Evolutionary conservation across 2,888 invertebrate genomes (phyloP).

Genomic region (Lasioglossum malachurum): DNA sequence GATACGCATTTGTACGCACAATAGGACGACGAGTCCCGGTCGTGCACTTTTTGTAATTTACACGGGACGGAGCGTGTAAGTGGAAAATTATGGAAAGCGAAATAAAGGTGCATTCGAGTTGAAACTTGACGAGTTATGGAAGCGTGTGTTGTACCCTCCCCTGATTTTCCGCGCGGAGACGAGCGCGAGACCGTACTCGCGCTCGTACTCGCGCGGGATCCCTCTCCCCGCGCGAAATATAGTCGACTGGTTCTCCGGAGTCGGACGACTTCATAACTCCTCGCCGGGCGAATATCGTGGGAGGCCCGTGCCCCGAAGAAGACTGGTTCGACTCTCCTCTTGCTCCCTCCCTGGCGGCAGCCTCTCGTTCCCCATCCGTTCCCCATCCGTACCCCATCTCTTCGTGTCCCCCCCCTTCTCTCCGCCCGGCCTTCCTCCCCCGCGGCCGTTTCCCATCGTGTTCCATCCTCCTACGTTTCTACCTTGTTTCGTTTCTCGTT

Average conservation of each 20-base stretch:
- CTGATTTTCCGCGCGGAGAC: slow-evolving; percentile 1
- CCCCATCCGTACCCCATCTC: slow-evolving; percentile 2
- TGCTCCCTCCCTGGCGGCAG: slow-evolving; percentile 20
- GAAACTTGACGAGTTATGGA: background rate
- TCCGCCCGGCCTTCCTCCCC: slow-evolving; percentile 10
- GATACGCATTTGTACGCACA: slow-evolving; percentile 70
- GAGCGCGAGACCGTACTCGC: background rate
- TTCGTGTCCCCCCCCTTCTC: slow-evolving; percentile 1
- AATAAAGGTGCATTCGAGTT: slow-evolving; percentile 49
- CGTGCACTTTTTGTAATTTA: slow-evolving; percentile 75
- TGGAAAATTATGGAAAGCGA: slow-evolving; percentile 22
- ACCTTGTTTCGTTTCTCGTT: slow-evolving; percentile 52
- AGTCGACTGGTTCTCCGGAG: slow-evolving; percentile 76
- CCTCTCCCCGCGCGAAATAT: slow-evolving; percentile 72
- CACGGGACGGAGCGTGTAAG: slow-evolving; percentile 63
- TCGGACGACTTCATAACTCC: slow-evolving; percentile 82
- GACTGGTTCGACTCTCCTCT: slow-evolving; percentile 64
- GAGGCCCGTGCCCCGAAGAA: slow-evolving; percentile 74
- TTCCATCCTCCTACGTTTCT: slow-evolving; percentile 52
- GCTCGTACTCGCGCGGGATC: background rate
- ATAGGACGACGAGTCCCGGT: slow-evolving; percentile 64
- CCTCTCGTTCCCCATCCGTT: slow-evolving; percentile 3
- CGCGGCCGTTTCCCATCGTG: slow-evolving; percentile 59
- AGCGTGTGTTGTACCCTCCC: background rate
- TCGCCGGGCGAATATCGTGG: slow-evolving; percentile 76